Evolutionary conservation across 2,797 vertebrate species (phyloP).

Genomic region (Amblyraja radiata): DNA sequence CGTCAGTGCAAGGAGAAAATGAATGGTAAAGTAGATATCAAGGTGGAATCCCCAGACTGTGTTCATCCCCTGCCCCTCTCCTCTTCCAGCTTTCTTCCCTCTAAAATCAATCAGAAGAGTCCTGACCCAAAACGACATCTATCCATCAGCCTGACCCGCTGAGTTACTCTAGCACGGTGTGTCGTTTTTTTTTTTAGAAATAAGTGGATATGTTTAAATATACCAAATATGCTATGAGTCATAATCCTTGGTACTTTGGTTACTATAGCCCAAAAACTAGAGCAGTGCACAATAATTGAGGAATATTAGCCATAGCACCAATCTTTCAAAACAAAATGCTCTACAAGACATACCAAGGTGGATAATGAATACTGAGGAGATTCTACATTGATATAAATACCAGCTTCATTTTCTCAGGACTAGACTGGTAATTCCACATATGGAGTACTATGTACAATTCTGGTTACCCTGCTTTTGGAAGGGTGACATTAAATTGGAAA

Average conservation of each 20-base stretch:
- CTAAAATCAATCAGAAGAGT: too few relatives aligned
- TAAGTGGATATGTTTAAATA: neutral
- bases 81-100: too few relatives aligned
- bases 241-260: neutral
- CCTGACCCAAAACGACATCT: too few relatives aligned
- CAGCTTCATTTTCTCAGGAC: neutral
- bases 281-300: neutral
- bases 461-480: too few relatives aligned
- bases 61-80: too few relatives aligned
- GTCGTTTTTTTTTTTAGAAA: too few relatives aligned
- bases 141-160: too few relatives aligned
- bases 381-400: neutral
- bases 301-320: neutral
- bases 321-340: neutral
- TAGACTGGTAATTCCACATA: too few relatives aligned
- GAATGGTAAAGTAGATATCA: neutral
- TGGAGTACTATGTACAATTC: too few relatives aligned
- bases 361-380: neutral
- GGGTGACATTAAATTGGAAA: too few relatives aligned
- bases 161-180: too few relatives aligned
- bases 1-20: neutral
- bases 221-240: neutral
- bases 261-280: neutral
- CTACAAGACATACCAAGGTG: neutral
- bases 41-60: neutral